Conservation (phyloP, 2,113 vertebrate genomes). For the Dicentrarchus labrax region DNA sequence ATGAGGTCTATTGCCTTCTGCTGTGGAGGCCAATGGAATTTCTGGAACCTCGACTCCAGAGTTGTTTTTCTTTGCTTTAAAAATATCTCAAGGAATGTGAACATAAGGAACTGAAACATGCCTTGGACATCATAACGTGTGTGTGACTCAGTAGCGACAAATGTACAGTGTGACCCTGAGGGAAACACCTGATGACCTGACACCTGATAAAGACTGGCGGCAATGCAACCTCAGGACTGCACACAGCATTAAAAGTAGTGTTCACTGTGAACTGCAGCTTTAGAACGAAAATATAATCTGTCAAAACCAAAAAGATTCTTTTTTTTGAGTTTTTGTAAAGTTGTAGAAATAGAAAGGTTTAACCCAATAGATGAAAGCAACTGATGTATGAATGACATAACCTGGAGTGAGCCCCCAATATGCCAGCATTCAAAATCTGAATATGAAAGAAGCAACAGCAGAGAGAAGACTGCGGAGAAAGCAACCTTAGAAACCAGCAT, state of each 20-base stretch:
- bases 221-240: neutral
- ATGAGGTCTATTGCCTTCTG: conserved; percentile 53
- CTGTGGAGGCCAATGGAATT: conserved; percentile 62
- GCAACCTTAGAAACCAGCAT: conserved; percentile 11
- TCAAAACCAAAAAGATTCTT: neutral
- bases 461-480: conserved; percentile 15
- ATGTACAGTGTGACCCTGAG: conserved; percentile 34
- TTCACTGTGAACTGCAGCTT: neutral
- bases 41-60: conserved; percentile 48
- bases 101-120: conserved; percentile 52
- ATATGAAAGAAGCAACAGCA: conserved; percentile 36
- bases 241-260: neutral
- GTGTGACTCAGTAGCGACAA: conserved; percentile 30
- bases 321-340: neutral
- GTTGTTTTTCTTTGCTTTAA: conserved; percentile 65
- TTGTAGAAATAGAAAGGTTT: neutral
- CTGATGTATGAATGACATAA: neutral
- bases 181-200: conserved; percentile 13
- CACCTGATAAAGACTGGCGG: neutral
- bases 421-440: conserved; percentile 3
- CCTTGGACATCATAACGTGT: conserved; percentile 26
- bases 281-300: neutral
- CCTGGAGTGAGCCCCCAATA: conserved; percentile 24
- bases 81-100: conserved; percentile 68
- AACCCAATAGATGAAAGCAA: conserved; percentile 27